A percentile compares a stretch with the other conserved stretches of the same genome.
These are phyloP conservation scores for Conus ventricosus DNA, from an alignment of 1,140 invertebrate species.

Conservation along the genomic window DNA sequence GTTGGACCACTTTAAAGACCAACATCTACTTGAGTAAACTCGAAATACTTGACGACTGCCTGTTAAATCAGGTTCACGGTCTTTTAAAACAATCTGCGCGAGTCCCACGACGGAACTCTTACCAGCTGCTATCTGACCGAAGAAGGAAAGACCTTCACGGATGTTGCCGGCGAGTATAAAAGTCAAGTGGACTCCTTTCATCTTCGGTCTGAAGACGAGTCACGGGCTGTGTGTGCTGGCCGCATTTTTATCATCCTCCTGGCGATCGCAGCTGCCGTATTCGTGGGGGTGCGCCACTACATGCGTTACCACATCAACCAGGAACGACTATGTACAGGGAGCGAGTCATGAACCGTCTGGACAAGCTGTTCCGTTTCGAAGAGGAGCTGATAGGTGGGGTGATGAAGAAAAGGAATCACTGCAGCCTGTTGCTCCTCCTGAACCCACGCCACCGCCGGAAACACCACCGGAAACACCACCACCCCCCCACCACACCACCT, in stretches of 20 bases:
- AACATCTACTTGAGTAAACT: neutral
- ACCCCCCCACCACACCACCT: too few species aligned
- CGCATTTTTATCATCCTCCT: neutral
- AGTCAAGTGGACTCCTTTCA: neutral
- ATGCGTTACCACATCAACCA: neutral
- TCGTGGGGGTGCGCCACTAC: neutral
- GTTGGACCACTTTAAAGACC: neutral
- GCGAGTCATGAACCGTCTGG: slow-evolving; percentile 11
- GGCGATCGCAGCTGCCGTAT: neutral
- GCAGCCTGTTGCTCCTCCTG: neutral
- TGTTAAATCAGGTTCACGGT: neutral
- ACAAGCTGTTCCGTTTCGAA: slow-evolving; percentile 14
- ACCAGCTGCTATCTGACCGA: neutral
- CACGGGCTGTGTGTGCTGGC: neutral
- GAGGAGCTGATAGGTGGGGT: neutral
- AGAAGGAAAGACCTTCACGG: neutral
- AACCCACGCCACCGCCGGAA: neutral
- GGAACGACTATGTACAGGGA: neutral
- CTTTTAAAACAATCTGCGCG: neutral
- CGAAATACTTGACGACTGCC: neutral
- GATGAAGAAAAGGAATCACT: neutral
- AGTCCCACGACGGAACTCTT: neutral
- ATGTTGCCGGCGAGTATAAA: neutral
- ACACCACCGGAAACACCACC: too few species aligned
- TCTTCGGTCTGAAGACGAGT: neutral